Percentiles rank a stretch among this genome's conserved stretches.
These are phyloP conservation scores for Callithrix jacchus DNA, from an alignment of 2,113 vertebrate species.

Conservation along the genomic window DNA sequence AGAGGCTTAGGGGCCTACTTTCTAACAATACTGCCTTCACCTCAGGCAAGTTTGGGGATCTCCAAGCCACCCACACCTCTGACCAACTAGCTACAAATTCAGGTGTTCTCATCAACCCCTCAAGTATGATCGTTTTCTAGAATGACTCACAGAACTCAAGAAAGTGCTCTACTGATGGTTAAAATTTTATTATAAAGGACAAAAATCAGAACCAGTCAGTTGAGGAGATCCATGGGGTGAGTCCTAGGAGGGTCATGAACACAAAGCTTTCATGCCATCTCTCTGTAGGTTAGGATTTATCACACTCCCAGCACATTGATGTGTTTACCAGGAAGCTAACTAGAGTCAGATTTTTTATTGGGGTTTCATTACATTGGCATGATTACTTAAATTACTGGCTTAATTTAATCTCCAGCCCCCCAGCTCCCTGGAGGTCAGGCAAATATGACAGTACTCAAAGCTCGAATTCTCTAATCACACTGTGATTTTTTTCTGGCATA, in stretches of 20 bases:
- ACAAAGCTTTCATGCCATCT: not conserved
- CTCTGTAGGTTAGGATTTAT: not conserved
- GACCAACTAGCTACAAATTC: not conserved
- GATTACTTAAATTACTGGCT: not conserved
- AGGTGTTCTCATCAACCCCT: not conserved
- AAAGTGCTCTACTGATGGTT: not conserved
- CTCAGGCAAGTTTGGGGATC: not conserved
- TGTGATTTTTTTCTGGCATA: not conserved
- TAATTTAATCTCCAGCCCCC: not conserved
- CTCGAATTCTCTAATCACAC: not conserved
- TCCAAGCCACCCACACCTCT: no score
- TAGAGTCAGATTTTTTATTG: not conserved
- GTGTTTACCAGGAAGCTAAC: not conserved
- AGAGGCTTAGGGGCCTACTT: not conserved
- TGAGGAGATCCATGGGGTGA: not conserved
- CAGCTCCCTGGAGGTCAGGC: not conserved
- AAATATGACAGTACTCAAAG: not conserved
- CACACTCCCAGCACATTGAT: not conserved
- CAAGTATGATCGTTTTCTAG: not conserved
- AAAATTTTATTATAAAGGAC: not conserved
- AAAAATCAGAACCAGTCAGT: not conserved
- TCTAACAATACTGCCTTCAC: not conserved
- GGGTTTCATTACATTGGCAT: not conserved
- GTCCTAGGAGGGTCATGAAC: not conserved
- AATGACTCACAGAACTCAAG: not conserved